phyloP scores from a whole-genome alignment of 2,888 invertebrate genomes.

The Cartodere bifasciata region DNA sequence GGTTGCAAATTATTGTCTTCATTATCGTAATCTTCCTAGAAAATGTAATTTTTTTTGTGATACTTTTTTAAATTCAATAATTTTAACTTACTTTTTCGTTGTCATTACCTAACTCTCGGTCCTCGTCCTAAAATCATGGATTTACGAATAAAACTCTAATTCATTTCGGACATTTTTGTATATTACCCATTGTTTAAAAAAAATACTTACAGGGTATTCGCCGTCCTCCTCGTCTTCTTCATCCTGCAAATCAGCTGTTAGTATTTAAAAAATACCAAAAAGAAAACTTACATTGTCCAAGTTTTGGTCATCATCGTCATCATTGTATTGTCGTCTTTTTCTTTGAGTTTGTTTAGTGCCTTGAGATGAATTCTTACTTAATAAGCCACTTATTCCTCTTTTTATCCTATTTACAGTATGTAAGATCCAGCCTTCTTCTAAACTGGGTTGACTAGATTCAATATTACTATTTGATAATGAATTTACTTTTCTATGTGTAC shows the following conservation, averaged over 20 bases:
- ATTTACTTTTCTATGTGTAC: conserved; percentile 19
- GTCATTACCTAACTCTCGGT: too few species aligned
- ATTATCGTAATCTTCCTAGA: not conserved
- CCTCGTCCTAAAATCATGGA: too few species aligned
- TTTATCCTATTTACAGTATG: conserved; percentile 34
- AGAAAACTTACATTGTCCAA: conserved; percentile 9
- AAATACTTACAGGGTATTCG: conserved; percentile 20
- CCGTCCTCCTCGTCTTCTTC: conserved; percentile 14
- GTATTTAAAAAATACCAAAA: not conserved
- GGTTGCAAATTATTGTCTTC: not conserved
- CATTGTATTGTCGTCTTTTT: conserved; percentile 20
- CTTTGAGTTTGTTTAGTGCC: not conserved
- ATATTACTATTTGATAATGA: conserved; percentile 23
- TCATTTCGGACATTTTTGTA: too few species aligned
- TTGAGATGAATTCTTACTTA: conserved; percentile 15
- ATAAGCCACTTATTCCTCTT: conserved; percentile 23
- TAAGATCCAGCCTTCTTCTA: conserved; percentile 29
- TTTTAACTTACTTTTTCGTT: too few species aligned
- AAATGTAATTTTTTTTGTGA: conserved; percentile 1
- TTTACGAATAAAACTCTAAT: too few species aligned
- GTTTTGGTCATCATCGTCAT: conserved; percentile 18
- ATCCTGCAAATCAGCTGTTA: conserved; percentile 8
- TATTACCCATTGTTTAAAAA: too few species aligned
- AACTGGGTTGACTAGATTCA: conserved; percentile 25
- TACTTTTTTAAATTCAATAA: too few species aligned